Base-by-base conservation (phyloP, 2,113 vertebrate genomes). In the Albula goreensis region DNA sequence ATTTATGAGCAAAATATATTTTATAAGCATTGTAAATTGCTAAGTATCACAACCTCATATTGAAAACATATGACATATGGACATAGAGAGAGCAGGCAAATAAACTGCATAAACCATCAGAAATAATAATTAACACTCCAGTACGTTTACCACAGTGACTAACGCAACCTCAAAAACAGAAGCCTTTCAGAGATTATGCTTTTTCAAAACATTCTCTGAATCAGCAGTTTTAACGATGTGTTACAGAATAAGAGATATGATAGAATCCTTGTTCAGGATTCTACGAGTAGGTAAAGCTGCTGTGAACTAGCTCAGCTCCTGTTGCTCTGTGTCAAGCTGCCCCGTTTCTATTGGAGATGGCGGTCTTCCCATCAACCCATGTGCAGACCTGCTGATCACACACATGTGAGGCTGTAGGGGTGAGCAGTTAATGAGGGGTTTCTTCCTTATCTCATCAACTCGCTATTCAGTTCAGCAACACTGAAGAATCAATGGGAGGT, bases 101-200 rank as follows among this genome's bases (percentile, higher is more conserved):
- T 17, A 66, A 85, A 56, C 22, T 50, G 22, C 15, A 41, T 41
- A 41, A 41, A 31, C 57, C 50, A 41, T 63, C 5, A 86, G 81
- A 85, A 86, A 52, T 80, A 83, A 85, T 88, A 88, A 88, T 91
- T 89, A 89, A 81, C 90, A 78, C 88, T 82, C 86, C 31, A 83
- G 87, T 85, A 84, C 88, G 86, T 89, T 92, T 83, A 78, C 85
- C 78, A n/a, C 84, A 51, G 88, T 92, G 90, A 92, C 90, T 89
- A 91, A 60, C 81, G 52, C 48, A 12, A 48, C 15, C 48, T 79
- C 57, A 50, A 82, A 80, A 70, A 79, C 52, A 49, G 78, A 56
- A 50, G 48, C 56, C 82, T 77, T 56, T 63, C 85, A 41, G 31
- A 41, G 31, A 41, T 41, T 41, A 41, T 41, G 31, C 60, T 86